A percentile compares a stretch with the other conserved stretches of the same genome.
These are phyloP conservation scores for Pycnomerus fuliginosus DNA, from an alignment of 2,888 invertebrate species.

Conservation along the genomic window DNA sequence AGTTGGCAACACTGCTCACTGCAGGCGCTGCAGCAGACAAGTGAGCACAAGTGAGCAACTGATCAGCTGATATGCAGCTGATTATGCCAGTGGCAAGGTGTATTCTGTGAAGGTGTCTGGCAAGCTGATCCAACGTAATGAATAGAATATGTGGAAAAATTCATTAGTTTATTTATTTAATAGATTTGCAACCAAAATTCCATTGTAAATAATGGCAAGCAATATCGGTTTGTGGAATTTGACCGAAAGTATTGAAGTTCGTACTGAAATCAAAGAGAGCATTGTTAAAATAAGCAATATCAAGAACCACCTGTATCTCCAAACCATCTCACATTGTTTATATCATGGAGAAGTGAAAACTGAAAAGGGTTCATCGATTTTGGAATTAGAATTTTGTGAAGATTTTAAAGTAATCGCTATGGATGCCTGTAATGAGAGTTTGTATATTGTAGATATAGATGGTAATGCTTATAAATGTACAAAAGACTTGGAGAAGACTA, in stretches of 20 bases:
- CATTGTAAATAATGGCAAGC: slow-evolving; percentile 24
- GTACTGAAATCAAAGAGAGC: slow-evolving; percentile 41
- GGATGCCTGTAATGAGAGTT: slow-evolving; percentile 59
- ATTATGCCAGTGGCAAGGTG: too few species aligned
- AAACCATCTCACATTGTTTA: slow-evolving; percentile 50
- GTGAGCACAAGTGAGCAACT: too few species aligned
- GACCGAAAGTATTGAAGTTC: slow-evolving; percentile 37
- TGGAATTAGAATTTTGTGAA: slow-evolving; percentile 51
- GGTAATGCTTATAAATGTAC: slow-evolving; percentile 63
- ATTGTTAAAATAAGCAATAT: slow-evolving; percentile 54
- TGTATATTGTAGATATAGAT: slow-evolving; percentile 63
- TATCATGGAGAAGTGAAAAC: slow-evolving; percentile 51
- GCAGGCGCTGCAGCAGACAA: too few species aligned
- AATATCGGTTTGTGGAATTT: slow-evolving; percentile 40
- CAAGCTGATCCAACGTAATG: too few species aligned
- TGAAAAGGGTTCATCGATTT: slow-evolving; percentile 15
- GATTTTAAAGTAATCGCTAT: slow-evolving; percentile 63
- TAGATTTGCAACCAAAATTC: slow-evolving; percentile 13
- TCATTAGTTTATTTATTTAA: too few species aligned
- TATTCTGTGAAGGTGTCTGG: too few species aligned
- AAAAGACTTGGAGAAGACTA: slow-evolving; percentile 56
- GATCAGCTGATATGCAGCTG: too few species aligned
- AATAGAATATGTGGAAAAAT: too few species aligned
- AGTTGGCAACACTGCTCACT: too few species aligned
- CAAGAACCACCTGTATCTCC: slow-evolving; percentile 52